Conservation (phyloP, 2,888 invertebrate genomes). For the Branchipolynoe longqiensis region DNA sequence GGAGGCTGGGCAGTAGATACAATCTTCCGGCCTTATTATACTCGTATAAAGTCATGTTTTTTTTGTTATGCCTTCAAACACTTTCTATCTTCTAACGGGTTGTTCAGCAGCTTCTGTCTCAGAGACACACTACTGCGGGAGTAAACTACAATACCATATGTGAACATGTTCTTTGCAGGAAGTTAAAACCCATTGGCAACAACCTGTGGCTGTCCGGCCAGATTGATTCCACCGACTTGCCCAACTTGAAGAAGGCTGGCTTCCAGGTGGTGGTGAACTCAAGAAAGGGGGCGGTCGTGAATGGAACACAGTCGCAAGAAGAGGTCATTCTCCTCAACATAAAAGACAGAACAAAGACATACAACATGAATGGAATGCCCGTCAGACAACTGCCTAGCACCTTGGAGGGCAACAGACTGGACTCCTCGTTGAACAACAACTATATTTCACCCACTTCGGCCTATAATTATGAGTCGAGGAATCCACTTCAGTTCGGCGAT, state of each 20-base stretch:
- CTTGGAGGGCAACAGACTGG: constrained; percentile 32
- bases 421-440: constrained; percentile 64
- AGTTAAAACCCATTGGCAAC: constrained; percentile 71
- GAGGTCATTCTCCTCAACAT: constrained; percentile 74
- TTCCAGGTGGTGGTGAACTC: constrained; percentile 73
- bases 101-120: no score
- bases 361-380: constrained; percentile 68
- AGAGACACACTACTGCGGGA: no score
- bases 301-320: constrained; percentile 71
- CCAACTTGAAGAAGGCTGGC: constrained; percentile 70
- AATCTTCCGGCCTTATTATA: no score
- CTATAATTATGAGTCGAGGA: constrained; percentile 72
- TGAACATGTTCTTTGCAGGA: no score
- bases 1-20: no score
- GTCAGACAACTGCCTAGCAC: constrained; percentile 68
- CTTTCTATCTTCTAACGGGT: no score
- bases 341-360: constrained; percentile 71
- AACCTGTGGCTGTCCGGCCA: constrained; percentile 77
- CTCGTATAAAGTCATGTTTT: no score
- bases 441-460: constrained; percentile 70
- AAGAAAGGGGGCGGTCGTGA: constrained; percentile 68
- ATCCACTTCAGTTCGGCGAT: constrained; percentile 77
- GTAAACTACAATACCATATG: no score
- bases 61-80: no score
- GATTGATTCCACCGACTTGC: constrained; percentile 71